These are phyloP conservation scores for Poeciliopsis paucimaculata DNA, from an alignment of 2,797 vertebrate genomes.

Conservation along the genomic window DNA sequence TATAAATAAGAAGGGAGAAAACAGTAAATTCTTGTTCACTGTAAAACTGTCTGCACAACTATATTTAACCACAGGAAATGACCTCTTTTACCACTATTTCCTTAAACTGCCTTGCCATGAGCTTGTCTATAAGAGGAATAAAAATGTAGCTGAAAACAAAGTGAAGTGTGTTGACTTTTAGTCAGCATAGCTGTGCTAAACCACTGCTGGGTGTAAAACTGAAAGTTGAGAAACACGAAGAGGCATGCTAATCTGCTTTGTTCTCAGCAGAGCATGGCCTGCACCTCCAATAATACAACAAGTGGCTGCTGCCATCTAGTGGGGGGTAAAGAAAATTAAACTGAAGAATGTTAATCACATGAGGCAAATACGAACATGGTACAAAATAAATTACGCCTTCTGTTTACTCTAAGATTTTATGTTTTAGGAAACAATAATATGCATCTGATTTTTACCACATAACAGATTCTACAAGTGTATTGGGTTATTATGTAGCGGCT, in stretches of 20 bases:
- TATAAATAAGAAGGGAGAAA: conserved; percentile 57
- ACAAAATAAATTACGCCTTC: background rate
- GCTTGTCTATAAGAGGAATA: background rate
- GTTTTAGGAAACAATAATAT: background rate
- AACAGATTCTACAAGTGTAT: background rate
- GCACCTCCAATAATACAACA: background rate
- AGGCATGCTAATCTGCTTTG: background rate
- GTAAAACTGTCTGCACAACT: background rate
- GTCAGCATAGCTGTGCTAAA: background rate
- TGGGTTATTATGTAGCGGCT: background rate
- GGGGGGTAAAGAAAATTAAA: conserved; percentile 31
- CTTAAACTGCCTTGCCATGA: background rate
- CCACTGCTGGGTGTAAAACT: background rate
- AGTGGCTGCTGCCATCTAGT: conserved; percentile 76
- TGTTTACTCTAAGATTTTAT: background rate
- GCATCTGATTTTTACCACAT: background rate
- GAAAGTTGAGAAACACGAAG: conserved; percentile 9
- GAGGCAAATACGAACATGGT: background rate
- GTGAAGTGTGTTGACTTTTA: background rate
- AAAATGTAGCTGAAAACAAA: background rate
- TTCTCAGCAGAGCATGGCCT: background rate
- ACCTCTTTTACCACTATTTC: background rate
- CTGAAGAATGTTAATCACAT: background rate
- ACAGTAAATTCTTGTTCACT: background rate
- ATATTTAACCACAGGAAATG: background rate